Evolutionary conservation across 2,797 vertebrate genomes (phyloP).

Genomic region (Dendrocincla fuliginosa): DNA sequence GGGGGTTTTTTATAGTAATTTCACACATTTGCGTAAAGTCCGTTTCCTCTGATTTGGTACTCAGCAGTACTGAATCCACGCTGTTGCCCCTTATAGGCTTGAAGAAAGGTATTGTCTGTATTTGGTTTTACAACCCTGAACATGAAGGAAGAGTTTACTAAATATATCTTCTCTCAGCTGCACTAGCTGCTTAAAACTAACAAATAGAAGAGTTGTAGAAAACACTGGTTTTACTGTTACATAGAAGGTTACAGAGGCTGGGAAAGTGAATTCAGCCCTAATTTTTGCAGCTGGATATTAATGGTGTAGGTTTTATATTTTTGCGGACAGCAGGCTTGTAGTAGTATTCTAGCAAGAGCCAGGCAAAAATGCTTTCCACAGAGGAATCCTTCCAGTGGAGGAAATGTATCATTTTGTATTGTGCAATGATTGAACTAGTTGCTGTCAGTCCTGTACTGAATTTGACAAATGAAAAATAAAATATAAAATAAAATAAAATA

Average conservation of each 20-base stretch:
- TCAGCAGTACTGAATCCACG: neutral
- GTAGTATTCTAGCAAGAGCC: neutral
- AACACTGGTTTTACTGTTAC: neutral
- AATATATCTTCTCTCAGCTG: neutral
- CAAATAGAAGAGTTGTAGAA: neutral
- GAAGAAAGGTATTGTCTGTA: neutral
- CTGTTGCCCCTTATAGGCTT: neutral
- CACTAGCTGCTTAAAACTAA: neutral
- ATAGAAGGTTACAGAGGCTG: neutral
- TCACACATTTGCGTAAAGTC: neutral
- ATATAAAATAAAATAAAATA: neutral
- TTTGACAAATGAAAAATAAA: neutral
- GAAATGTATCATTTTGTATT: neutral
- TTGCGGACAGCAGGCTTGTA: neutral
- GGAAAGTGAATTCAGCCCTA: neutral
- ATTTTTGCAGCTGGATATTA: slow-evolving; percentile 26
- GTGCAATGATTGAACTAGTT: neutral
- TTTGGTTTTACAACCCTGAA: neutral
- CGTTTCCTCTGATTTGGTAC: neutral
- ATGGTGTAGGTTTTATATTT: neutral
- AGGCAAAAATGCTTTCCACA: neutral
- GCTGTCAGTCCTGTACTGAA: neutral
- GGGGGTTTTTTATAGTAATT: neutral
- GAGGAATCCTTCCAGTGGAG: neutral
- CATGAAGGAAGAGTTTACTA: neutral